Conservation (phyloP, 2,888 invertebrate species). For the Hemithea aestivaria region DNA sequence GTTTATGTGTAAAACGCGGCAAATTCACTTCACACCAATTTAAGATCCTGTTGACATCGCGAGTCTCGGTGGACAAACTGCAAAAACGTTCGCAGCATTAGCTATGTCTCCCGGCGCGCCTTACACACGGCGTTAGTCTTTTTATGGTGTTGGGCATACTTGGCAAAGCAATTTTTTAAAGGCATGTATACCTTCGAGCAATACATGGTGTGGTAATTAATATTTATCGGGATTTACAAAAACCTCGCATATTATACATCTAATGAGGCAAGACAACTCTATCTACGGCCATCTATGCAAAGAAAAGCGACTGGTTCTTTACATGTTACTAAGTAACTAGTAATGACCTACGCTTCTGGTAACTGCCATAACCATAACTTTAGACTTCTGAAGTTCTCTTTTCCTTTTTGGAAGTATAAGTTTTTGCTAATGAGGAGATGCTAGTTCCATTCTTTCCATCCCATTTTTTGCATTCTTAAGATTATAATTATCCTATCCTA, state of each 20-base stretch:
- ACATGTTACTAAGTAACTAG: background rate
- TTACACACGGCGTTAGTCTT: slow-evolving; percentile 14
- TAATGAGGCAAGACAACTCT: background rate
- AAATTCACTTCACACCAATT: slow-evolving; percentile 43
- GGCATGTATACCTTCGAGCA: slow-evolving; percentile 11
- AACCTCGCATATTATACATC: slow-evolving; percentile 1
- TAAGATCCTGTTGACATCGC: slow-evolving; percentile 21
- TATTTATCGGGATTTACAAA: slow-evolving; percentile 10
- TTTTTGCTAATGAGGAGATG: no score
- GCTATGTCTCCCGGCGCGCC: slow-evolving; percentile 11
- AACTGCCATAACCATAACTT: no score
- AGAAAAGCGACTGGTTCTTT: background rate
- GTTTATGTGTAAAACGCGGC: slow-evolving; percentile 37
- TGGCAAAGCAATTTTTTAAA: slow-evolving; percentile 14
- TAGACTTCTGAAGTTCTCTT: no score
- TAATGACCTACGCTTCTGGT: background rate
- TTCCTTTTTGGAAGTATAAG: no score
- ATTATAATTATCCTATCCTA: no score
- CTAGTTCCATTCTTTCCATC: no score
- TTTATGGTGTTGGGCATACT: slow-evolving; percentile 12
- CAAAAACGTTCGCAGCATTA: slow-evolving; percentile 13
- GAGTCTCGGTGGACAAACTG: slow-evolving; percentile 7
- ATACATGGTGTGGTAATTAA: slow-evolving; percentile 20
- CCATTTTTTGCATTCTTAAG: no score
- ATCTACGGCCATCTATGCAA: background rate